A percentile compares a stretch with the other conserved stretches of the same genome.
Evolutionary conservation across 1,140 invertebrate species (phyloP).

Genomic region (Ceratina australensis): DNA sequence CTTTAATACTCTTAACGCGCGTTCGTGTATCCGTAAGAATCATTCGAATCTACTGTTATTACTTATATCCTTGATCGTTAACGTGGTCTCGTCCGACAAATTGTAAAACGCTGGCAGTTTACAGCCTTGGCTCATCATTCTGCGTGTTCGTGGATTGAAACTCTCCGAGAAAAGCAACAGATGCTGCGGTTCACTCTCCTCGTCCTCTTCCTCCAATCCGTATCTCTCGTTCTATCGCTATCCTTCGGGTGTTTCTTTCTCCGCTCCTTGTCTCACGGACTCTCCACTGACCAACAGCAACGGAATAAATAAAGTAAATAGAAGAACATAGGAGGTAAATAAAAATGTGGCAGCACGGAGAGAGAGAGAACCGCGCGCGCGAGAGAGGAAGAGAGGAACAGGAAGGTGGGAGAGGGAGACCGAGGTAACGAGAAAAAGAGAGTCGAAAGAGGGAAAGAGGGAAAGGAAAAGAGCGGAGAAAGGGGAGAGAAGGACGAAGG

Average conservation of each 20-base stretch:
- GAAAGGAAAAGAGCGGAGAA: slow-evolving; percentile 29
- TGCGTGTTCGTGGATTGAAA: slow-evolving; percentile 45
- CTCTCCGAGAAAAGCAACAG: slow-evolving; percentile 45
- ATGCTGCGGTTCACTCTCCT: slow-evolving; percentile 29
- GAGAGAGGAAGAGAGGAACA: slow-evolving; percentile 9
- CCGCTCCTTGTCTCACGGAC: not conserved
- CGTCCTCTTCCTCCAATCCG: not conserved
- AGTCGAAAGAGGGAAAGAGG: slow-evolving; percentile 31
- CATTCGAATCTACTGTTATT: no score
- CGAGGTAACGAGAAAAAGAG: slow-evolving; percentile 20
- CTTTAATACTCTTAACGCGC: no score
- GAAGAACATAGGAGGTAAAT: slow-evolving; percentile 50
- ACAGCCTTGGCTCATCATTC: slow-evolving; percentile 54
- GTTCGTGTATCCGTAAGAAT: no score
- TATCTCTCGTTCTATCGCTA: not conserved
- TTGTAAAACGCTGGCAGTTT: slow-evolving; percentile 45
- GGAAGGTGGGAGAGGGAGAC: not conserved
- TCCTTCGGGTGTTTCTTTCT: not conserved
- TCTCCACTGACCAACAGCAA: slow-evolving; percentile 44
- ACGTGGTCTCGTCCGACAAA: slow-evolving; percentile 22
- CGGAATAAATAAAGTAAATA: slow-evolving; percentile 51
- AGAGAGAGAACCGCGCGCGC: not conserved
- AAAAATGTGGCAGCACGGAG: slow-evolving; percentile 49
- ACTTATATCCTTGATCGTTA: no score
- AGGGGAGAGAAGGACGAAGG: slow-evolving; percentile 35